A percentile compares a stretch with the other conserved stretches of the same genome.
These are phyloP conservation scores for Neotoxoptera formosana DNA, from an alignment of 1,140 invertebrate species.

Conservation along the genomic window DNA sequence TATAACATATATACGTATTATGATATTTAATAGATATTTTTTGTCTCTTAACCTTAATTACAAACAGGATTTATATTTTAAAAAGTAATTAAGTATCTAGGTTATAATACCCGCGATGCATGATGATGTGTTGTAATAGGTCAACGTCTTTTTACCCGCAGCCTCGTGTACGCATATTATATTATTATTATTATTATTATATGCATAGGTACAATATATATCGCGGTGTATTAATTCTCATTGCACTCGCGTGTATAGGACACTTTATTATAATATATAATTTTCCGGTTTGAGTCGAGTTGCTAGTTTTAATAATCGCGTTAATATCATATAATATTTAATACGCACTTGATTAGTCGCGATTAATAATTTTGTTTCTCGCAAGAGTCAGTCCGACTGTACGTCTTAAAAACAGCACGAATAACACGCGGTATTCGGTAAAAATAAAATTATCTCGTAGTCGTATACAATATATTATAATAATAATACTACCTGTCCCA, in stretches of 20 bases:
- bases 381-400: background rate
- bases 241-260: background rate
- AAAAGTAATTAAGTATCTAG: slow-evolving; percentile 44
- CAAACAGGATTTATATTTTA: slow-evolving; percentile 13
- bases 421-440: background rate
- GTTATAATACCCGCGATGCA: background rate
- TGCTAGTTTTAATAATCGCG: background rate
- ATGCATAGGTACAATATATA: background rate
- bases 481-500: too few species aligned
- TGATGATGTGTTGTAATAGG: background rate
- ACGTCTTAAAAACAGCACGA: background rate
- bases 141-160: slow-evolving; percentile 33
- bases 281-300: background rate
- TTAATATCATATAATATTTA: background rate
- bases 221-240: background rate
- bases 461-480: too few species aligned
- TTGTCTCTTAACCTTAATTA: background rate
- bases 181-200: too few species aligned
- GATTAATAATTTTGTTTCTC: too few species aligned
- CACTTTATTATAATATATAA: background rate
- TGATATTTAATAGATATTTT: background rate
- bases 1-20: background rate
- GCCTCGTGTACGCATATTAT: background rate
- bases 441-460: background rate
- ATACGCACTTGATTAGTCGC: background rate